Percentiles rank a stretch among this genome's conserved stretches.
Evolutionary conservation across 2,797 vertebrate genomes (phyloP).

Genomic region (Sphenopsis melanotis): DNA sequence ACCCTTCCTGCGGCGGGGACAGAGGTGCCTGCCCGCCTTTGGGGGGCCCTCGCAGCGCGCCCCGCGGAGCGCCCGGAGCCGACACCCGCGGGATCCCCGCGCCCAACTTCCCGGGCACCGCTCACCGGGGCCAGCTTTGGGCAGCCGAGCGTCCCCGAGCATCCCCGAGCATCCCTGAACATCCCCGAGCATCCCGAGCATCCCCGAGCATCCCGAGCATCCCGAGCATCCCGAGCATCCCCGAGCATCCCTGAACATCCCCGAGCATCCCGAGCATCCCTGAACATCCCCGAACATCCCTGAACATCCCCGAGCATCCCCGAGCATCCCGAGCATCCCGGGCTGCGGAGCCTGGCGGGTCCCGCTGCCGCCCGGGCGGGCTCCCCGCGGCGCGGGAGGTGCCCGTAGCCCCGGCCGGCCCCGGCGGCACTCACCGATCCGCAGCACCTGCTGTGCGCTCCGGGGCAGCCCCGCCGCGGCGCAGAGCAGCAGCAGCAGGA

Average conservation of each 20-base stretch:
- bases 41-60: neutral
- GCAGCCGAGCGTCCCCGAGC: neutral
- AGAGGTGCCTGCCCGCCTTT: too few species aligned
- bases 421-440: slow-evolving; percentile 87
- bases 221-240: too few species aligned
- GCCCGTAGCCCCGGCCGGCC: too few species aligned
- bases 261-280: too few species aligned
- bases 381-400: too few species aligned
- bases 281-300: too few species aligned
- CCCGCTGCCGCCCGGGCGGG: too few species aligned
- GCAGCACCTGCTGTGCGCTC: slow-evolving; percentile 89
- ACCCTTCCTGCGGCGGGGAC: neutral
- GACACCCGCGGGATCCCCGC: neutral
- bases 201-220: neutral
- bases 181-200: neutral
- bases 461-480: slow-evolving; percentile 57
- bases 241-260: too few species aligned
- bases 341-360: too few species aligned
- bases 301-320: neutral
- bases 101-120: neutral
- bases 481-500: slow-evolving; percentile 66
- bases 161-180: rapidly evolving
- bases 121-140: neutral
- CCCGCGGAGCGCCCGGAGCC: neutral
- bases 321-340: too few species aligned